phyloP scores from a whole-genome alignment of 2,888 invertebrate genomes.

The Ophion obscuratus region DNA sequence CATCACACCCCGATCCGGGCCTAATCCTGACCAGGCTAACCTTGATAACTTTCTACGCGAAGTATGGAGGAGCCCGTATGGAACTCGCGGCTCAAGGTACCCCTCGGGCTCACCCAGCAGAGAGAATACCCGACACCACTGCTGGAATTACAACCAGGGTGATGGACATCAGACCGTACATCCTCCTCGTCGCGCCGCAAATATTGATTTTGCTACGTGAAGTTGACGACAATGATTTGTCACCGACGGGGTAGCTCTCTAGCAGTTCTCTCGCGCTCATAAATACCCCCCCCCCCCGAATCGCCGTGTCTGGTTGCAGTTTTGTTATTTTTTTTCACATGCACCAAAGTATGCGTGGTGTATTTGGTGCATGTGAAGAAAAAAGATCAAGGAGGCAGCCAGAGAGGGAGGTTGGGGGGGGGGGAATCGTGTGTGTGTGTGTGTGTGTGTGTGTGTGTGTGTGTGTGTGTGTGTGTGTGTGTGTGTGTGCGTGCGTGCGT shows the following conservation, averaged over 20 bases:
- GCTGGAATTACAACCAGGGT: conserved; percentile 53
- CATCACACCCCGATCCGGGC: too few species aligned
- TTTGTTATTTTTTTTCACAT: too few species aligned
- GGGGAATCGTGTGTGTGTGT: too few species aligned
- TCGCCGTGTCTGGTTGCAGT: background rate
- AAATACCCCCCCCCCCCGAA: conserved; percentile 43
- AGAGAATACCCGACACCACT: conserved; percentile 56
- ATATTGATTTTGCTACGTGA: conserved; percentile 81
- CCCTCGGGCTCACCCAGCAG: conserved; percentile 19
- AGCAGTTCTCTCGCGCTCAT: conserved; percentile 33
- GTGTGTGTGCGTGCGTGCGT: too few species aligned
- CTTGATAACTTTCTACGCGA: too few species aligned
- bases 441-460: too few species aligned
- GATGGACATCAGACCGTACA: conserved; percentile 70
- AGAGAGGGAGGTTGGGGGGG: too few species aligned
- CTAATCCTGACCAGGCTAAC: too few species aligned
- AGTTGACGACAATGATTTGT: conserved; percentile 82
- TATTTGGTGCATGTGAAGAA: too few species aligned
- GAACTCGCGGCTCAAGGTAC: background rate
- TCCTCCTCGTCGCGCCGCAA: conserved; percentile 74
- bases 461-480: too few species aligned
- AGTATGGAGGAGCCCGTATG: background rate
- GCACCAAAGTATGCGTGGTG: too few species aligned
- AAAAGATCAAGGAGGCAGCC: too few species aligned
- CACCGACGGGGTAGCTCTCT: conserved; percentile 71